Evolutionary conservation across 2,888 invertebrate genomes (phyloP).

Genomic region (Chrysolina americana): DNA sequence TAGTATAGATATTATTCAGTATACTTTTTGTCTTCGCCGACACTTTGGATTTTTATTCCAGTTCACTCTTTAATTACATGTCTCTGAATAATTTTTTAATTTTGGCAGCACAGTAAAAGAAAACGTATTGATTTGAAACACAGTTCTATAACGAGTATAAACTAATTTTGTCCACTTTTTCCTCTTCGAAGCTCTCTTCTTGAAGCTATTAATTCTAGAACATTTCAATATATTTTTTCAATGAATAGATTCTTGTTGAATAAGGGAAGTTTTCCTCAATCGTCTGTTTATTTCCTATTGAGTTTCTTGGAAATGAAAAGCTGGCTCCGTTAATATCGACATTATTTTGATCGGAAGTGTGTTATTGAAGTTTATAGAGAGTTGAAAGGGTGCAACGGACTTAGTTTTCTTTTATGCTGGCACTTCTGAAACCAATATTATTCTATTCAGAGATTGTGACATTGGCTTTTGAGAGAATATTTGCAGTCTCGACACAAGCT

Average conservation of each 20-base stretch:
- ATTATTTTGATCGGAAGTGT: conserved; percentile 46
- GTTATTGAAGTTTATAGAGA: conserved; percentile 47
- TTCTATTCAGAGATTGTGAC: conserved; percentile 53
- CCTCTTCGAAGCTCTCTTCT: neutral
- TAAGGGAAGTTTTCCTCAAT: conserved; percentile 35
- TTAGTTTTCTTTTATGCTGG: conserved; percentile 47
- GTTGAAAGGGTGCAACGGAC: conserved; percentile 49
- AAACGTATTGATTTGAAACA: neutral
- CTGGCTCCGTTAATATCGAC: conserved; percentile 45
- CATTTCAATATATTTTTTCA: conserved; percentile 38
- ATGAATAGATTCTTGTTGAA: conserved; percentile 33
- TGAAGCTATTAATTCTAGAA: neutral
- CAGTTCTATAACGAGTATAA: neutral
- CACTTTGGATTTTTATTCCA: too few species aligned
- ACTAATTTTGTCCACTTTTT: neutral
- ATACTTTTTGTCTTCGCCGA: too few species aligned
- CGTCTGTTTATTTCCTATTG: conserved; percentile 39
- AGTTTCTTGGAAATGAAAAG: conserved; percentile 40
- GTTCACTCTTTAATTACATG: too few species aligned
- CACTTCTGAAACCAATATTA: conserved; percentile 53
- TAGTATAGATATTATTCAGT: too few species aligned
- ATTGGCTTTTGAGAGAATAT: conserved; percentile 50
- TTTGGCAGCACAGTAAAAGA: too few species aligned
- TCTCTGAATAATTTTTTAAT: too few species aligned
- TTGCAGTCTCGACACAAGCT: conserved; percentile 49